phyloP scores from a whole-genome alignment of 2,888 invertebrate genomes.

The Margaritifera margaritifera region DNA sequence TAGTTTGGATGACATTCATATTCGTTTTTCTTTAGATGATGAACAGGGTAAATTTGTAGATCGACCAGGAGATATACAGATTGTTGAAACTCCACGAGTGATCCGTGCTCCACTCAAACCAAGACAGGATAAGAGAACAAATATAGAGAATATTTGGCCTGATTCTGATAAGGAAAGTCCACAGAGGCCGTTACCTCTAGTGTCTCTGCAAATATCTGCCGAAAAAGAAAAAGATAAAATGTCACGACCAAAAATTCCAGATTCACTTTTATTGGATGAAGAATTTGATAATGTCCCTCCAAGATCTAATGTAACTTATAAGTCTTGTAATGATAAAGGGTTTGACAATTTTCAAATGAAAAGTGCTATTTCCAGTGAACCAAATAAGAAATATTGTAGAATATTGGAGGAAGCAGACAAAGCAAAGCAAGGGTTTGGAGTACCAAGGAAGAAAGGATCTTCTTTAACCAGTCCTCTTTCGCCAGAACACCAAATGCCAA shows the following conservation, averaged over 20 bases:
- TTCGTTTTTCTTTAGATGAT: background rate
- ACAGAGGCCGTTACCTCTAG: constrained; percentile 30
- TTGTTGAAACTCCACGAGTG: constrained; percentile 44
- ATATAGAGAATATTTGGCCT: background rate
- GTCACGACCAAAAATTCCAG: constrained; percentile 2
- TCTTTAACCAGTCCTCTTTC: constrained; percentile 47
- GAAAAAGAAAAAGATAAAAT: constrained; percentile 4
- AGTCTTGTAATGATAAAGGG: too few species aligned
- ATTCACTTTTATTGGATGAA: constrained; percentile 2
- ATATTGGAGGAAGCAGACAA: too few species aligned
- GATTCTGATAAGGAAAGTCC: constrained; percentile 14
- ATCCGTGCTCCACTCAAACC: constrained; percentile 42
- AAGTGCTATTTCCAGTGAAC: background rate
- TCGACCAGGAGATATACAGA: constrained; percentile 45
- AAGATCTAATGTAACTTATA: too few species aligned
- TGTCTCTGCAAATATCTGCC: constrained; percentile 26
- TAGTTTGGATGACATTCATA: background rate
- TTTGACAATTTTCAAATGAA: background rate
- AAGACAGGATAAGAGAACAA: constrained; percentile 7
- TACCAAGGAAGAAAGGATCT: constrained; percentile 14
- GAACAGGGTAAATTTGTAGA: constrained; percentile 41
- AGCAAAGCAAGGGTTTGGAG: too few species aligned
- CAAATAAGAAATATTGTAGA: too few species aligned
- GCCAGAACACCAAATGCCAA: constrained; percentile 47
- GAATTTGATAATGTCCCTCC: too few species aligned